These are phyloP conservation scores for Megastigmus dorsalis DNA, from an alignment of 2,888 invertebrate genomes.

Conservation along the genomic window DNA sequence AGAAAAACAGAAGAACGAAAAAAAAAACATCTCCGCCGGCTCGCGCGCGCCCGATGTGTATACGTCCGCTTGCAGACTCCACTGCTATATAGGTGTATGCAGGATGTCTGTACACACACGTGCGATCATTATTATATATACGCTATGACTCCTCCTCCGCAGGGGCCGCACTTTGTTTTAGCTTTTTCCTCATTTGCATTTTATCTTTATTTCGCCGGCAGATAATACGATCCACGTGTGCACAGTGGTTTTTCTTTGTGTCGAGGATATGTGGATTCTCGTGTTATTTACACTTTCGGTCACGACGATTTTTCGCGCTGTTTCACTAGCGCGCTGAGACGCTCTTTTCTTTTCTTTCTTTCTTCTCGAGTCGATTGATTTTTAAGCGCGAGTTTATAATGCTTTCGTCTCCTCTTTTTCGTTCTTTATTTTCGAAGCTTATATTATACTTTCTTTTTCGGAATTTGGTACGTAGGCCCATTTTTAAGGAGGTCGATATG, in stretches of 20 bases:
- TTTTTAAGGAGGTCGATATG: constrained; percentile 14
- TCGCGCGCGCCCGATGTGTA: not conserved
- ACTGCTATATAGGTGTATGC: too few relatives aligned
- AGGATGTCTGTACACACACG: too few relatives aligned
- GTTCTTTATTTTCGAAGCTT: not conserved
- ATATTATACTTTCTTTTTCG: constrained; percentile 6
- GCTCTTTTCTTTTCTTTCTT: too few relatives aligned
- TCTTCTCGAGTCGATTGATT: not conserved
- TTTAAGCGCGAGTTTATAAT: too few relatives aligned
- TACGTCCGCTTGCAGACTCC: too few relatives aligned
- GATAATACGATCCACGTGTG: not conserved
- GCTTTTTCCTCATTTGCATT: constrained; percentile 15
- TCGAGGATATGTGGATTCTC: not conserved
- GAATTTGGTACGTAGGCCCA: not conserved
- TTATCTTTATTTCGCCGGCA: not conserved
- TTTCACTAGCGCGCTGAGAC: too few relatives aligned
- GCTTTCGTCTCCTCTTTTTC: not conserved
- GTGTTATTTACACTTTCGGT: constrained; percentile 27
- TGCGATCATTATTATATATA: too few relatives aligned
- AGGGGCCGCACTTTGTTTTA: constrained; percentile 13
- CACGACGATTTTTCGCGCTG: not conserved
- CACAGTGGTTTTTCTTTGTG: not conserved
- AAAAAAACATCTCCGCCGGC: not conserved
- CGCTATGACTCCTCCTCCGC: constrained; percentile 1
- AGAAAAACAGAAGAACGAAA: constrained; percentile 37